Conservation (phyloP, 1,140 invertebrate genomes). For the Spodoptera litura region DNA sequence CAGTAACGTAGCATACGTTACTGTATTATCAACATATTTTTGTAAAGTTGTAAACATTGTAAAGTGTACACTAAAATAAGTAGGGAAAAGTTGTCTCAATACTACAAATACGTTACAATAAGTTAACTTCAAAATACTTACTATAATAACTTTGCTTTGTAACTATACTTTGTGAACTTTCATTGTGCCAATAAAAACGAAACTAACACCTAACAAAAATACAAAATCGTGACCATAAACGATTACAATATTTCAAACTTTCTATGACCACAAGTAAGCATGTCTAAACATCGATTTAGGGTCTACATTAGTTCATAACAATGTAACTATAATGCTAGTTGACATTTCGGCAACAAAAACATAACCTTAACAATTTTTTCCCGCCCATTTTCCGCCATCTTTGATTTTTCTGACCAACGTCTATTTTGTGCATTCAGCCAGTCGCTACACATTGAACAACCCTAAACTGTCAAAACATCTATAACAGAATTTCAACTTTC, state of each 20-base stretch:
- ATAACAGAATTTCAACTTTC: no score
- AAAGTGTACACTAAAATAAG: no score
- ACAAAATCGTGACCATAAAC: conserved; percentile 4
- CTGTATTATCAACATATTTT: no score
- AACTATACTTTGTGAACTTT: background rate
- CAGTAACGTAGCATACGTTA: no score
- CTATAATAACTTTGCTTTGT: no score
- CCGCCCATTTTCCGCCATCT: conserved; percentile 16
- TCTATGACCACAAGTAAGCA: background rate
- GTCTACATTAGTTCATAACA: no score
- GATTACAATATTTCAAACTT: conserved; percentile 3
- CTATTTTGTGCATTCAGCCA: background rate
- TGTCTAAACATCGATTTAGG: background rate
- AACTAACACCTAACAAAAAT: background rate
- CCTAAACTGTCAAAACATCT: no score
- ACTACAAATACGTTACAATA: no score
- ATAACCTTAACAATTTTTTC: conserved; percentile 16
- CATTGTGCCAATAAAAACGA: background rate
- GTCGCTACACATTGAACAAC: no score
- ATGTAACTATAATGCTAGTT: background rate
- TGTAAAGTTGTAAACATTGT: no score
- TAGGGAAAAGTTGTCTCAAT: no score
- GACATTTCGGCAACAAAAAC: background rate
- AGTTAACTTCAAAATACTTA: no score
- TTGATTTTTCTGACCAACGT: conserved; percentile 18